Conservation (phyloP, 2,888 invertebrate genomes). For the Oxystoma pomonae region DNA sequence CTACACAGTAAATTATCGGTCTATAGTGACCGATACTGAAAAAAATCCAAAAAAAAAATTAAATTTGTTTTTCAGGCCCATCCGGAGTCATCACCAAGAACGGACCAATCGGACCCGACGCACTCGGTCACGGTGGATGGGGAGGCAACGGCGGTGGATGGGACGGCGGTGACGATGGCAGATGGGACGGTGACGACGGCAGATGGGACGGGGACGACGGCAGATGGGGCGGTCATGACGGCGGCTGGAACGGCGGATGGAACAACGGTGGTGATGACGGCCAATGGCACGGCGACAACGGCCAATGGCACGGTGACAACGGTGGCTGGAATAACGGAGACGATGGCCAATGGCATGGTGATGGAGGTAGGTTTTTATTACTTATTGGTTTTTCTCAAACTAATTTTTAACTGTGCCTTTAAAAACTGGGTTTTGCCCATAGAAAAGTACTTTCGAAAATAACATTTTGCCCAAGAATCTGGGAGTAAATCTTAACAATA, state of each 20-base stretch:
- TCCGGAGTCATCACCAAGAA: constrained; percentile 22
- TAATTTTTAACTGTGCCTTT: too few relatives aligned
- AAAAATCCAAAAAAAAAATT: neutral
- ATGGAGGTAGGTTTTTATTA: constrained; percentile 21
- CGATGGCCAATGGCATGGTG: constrained; percentile 21
- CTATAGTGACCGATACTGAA: too few relatives aligned
- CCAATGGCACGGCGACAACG: constrained; percentile 18
- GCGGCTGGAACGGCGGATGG: neutral
- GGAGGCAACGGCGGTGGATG: constrained; percentile 1
- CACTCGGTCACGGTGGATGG: constrained; percentile 5
- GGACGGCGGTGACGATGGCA: constrained; percentile 6
- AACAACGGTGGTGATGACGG: constrained; percentile 17
- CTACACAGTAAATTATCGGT: too few relatives aligned
- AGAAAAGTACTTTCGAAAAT: too few relatives aligned
- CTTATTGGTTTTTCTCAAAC: too few relatives aligned
- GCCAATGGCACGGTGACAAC: constrained; percentile 19
- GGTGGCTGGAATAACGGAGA: constrained; percentile 21
- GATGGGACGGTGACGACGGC: constrained; percentile 13
- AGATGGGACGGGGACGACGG: neutral
- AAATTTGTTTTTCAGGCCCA: constrained; percentile 15
- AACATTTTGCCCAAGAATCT: too few relatives aligned
- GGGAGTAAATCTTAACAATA: too few relatives aligned
- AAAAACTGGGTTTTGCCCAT: too few relatives aligned
- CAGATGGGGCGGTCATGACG: neutral
- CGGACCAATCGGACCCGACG: constrained; percentile 23